Evolutionary conservation across 2,113 vertebrate genomes (phyloP).

Genomic region (Macrotis lagotis): DNA sequence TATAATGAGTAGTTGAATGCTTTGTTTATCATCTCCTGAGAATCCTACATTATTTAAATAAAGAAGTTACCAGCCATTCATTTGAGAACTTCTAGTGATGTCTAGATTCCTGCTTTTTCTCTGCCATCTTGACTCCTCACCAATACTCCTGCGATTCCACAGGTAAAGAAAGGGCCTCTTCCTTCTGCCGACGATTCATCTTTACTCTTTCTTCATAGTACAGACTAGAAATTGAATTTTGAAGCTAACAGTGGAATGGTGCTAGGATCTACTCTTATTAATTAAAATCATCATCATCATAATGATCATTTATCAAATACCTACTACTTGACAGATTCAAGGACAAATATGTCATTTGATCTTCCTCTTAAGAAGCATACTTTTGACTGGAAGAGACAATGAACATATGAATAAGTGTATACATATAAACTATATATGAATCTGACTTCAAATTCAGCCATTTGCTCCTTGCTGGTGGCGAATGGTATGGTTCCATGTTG

Average conservation of each 20-base stretch:
- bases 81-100: background rate
- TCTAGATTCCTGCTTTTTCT: background rate
- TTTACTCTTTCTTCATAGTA: conserved; percentile 14
- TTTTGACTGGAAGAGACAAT: background rate
- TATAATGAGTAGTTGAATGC: background rate
- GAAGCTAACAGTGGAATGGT: background rate
- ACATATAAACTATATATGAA: background rate
- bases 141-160: background rate
- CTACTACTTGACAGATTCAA: background rate
- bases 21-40: background rate
- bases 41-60: background rate
- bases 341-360: background rate
- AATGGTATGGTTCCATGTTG: background rate
- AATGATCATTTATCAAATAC: background rate
- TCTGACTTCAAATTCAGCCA: background rate
- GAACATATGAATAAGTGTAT: background rate
- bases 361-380: background rate
- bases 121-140: background rate
- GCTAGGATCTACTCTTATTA: conserved; percentile 1
- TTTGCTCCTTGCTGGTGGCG: background rate
- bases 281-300: background rate
- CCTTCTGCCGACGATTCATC: background rate
- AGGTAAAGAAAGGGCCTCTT: background rate
- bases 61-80: background rate
- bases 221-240: conserved; percentile 3